Conservation (phyloP, 2,797 vertebrate species). For the Cryptoblepharus egeriae region DNA sequence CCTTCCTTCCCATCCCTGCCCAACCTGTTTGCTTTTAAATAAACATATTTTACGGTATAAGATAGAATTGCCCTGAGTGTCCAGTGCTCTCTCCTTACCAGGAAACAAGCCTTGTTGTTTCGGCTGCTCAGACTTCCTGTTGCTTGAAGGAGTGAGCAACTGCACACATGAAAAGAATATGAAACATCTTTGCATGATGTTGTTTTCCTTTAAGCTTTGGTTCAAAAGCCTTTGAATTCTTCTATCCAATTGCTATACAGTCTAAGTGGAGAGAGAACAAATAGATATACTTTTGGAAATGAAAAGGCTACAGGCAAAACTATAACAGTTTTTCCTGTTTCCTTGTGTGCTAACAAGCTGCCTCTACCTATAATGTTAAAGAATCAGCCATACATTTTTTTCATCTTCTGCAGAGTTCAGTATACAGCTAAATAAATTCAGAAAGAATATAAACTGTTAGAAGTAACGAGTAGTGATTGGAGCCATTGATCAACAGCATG, state of each 20-base stretch:
- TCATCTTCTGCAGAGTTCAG: neutral
- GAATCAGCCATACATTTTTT: neutral
- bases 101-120: neutral
- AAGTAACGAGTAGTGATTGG: neutral
- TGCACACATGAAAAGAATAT: neutral
- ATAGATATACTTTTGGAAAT: neutral
- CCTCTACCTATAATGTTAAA: conserved; percentile 12
- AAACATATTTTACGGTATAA: neutral
- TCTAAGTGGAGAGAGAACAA: neutral
- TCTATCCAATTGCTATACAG: neutral
- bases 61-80: neutral
- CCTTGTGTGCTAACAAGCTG: neutral
- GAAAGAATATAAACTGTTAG: conserved; percentile 3
- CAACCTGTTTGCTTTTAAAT: neutral
- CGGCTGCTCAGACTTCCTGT: neutral
- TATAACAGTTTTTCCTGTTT: rapidly evolving
- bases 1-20: too few species aligned
- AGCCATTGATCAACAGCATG: neutral
- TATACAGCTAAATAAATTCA: conserved; percentile 9
- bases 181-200: neutral
- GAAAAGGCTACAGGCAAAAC: neutral
- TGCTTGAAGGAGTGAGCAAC: neutral
- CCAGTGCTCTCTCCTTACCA: neutral
- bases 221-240: neutral
- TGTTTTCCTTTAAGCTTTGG: neutral